These are phyloP conservation scores for Gymnorhina tibicen DNA, from an alignment of 2,113 vertebrate genomes.

Conservation along the genomic window DNA sequence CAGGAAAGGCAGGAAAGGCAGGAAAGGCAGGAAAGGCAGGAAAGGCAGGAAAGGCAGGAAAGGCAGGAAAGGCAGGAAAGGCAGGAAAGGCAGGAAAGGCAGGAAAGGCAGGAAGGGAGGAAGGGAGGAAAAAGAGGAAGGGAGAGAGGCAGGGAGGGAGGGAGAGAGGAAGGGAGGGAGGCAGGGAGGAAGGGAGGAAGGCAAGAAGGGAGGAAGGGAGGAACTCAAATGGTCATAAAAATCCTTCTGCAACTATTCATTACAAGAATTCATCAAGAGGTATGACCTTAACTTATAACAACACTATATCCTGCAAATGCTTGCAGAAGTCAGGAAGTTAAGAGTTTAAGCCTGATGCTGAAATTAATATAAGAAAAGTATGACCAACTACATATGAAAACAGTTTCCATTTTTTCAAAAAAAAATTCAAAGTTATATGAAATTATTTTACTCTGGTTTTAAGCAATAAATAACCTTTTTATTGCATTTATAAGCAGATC, in stretches of 20 bases:
- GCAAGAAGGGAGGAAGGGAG: too few relatives aligned
- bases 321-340: not conserved
- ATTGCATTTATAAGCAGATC: not conserved
- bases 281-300: not conserved
- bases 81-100: too few relatives aligned
- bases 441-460: not conserved
- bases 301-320: not conserved
- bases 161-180: too few relatives aligned
- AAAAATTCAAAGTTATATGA: not conserved
- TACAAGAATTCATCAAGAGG: not conserved
- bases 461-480: not conserved
- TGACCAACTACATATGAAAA: not conserved
- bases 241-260: not conserved
- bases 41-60: too few relatives aligned
- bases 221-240: not conserved
- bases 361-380: not conserved
- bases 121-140: too few relatives aligned
- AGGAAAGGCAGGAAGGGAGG: too few relatives aligned
- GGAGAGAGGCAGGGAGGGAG: too few relatives aligned
- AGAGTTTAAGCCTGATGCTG: not conserved
- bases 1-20: too few relatives aligned
- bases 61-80: too few relatives aligned
- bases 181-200: too few relatives aligned
- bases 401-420: not conserved
- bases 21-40: too few relatives aligned